Evolutionary conservation across 2,888 invertebrate genomes (phyloP).

Genomic region (Endotricha flammealis): DNA sequence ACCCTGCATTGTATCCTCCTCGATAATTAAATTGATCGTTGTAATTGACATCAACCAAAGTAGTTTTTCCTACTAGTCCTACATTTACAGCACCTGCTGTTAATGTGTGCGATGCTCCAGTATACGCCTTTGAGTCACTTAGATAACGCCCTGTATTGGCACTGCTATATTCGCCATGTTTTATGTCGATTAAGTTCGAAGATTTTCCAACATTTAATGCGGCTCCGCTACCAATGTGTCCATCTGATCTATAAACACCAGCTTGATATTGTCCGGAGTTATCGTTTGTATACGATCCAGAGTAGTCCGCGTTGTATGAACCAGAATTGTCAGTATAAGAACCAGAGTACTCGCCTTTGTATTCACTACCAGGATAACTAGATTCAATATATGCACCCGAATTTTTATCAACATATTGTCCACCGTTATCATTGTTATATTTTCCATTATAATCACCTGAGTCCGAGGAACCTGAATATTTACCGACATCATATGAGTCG

Average conservation of each 20-base stretch:
- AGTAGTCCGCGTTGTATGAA: slow-evolving; percentile 35
- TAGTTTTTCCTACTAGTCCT: slow-evolving; percentile 69
- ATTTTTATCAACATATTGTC: slow-evolving; percentile 44
- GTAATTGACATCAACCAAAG: slow-evolving; percentile 55
- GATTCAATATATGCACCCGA: slow-evolving; percentile 40
- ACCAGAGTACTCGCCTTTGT: slow-evolving; percentile 29
- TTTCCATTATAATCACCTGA: slow-evolving; percentile 23
- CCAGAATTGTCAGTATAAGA: slow-evolving; percentile 30
- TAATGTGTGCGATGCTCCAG: slow-evolving; percentile 59
- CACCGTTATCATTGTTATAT: slow-evolving; percentile 30
- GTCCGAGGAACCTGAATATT: slow-evolving; percentile 35
- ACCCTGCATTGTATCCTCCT: slow-evolving; percentile 24
- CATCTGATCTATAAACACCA: slow-evolving; percentile 49
- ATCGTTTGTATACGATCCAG: slow-evolving; percentile 40
- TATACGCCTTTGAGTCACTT: slow-evolving; percentile 46
- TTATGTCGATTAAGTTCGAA: slow-evolving; percentile 19
- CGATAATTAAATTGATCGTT: slow-evolving; percentile 43
- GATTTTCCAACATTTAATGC: slow-evolving; percentile 16
- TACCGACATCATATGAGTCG: slow-evolving; percentile 44
- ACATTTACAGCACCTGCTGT: slow-evolving; percentile 70
- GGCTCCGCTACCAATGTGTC: slow-evolving; percentile 40
- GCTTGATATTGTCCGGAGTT: slow-evolving; percentile 48
- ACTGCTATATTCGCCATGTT: slow-evolving; percentile 43
- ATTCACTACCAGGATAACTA: slow-evolving; percentile 21
- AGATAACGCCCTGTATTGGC: slow-evolving; percentile 52